Evolutionary conservation across 1,140 invertebrate species (phyloP).

Genomic region (Tetraneura akinire): DNA sequence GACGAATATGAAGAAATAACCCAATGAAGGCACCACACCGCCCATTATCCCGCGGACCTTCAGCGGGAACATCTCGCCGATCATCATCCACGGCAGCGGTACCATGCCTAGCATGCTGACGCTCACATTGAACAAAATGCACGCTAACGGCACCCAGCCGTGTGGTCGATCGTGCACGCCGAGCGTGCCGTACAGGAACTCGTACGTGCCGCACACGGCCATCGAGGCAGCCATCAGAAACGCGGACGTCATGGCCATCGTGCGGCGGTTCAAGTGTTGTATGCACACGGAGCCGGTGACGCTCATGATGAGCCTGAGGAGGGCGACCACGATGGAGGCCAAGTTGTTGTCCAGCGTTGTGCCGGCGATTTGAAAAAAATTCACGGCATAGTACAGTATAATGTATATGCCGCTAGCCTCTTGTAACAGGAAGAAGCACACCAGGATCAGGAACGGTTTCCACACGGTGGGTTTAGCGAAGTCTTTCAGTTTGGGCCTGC

Average conservation of each 20-base stretch:
- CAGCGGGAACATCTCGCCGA: slow-evolving; percentile 72
- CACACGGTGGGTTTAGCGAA: slow-evolving; percentile 60
- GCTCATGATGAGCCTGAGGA: slow-evolving; percentile 69
- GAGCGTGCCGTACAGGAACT: slow-evolving; percentile 59
- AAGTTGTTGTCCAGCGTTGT: slow-evolving; percentile 69
- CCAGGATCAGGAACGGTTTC: slow-evolving; percentile 68
- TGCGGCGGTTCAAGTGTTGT: slow-evolving; percentile 69
- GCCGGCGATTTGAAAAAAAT: slow-evolving; percentile 69
- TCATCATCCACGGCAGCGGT: slow-evolving; percentile 75
- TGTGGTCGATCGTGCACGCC: slow-evolving; percentile 60
- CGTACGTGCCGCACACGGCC: slow-evolving; percentile 59
- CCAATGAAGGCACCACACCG: slow-evolving; percentile 71
- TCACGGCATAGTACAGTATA: slow-evolving; percentile 75
- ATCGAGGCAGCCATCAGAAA: slow-evolving; percentile 67
- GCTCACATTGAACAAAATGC: slow-evolving; percentile 69
- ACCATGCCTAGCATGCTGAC: slow-evolving; percentile 75
- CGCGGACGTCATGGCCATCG: slow-evolving; percentile 69
- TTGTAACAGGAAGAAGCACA: slow-evolving; percentile 70
- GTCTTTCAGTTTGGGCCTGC: not conserved
- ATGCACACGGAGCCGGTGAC: slow-evolving; percentile 70
- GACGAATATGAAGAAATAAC: slow-evolving; percentile 70
- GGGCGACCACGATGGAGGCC: slow-evolving; percentile 74
- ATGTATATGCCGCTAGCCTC: slow-evolving; percentile 75
- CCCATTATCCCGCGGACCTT: slow-evolving; percentile 69
- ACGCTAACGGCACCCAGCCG: slow-evolving; percentile 65